phyloP scores from a whole-genome alignment of 2,113 vertebrate species.

The Colaptes auratus region DNA sequence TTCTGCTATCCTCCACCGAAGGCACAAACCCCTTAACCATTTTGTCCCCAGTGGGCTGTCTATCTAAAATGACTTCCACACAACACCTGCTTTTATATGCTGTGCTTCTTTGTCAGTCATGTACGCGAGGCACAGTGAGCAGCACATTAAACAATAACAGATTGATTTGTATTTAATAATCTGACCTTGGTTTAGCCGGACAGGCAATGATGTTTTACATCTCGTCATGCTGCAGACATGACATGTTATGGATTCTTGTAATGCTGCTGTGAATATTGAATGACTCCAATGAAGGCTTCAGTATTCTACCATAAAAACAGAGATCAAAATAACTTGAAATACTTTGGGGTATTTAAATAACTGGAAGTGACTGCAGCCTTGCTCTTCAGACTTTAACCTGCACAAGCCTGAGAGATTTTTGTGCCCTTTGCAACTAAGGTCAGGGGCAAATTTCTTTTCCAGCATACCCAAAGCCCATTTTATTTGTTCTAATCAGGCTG shows the following conservation, averaged over 20 bases:
- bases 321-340: conserved; percentile 21
- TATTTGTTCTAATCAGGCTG: conserved; percentile 51
- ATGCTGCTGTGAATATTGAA: conserved; percentile 3
- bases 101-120: neutral
- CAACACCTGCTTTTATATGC: neutral
- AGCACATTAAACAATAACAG: conserved; percentile 17
- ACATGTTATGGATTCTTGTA: conserved; percentile 15
- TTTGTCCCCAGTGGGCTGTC: neutral
- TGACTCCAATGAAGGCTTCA: neutral
- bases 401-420: neutral
- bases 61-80: neutral
- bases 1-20: neutral
- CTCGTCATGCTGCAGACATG: neutral
- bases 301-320: neutral
- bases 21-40: neutral
- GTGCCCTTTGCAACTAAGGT: neutral
- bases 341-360: neutral
- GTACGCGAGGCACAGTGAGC: neutral
- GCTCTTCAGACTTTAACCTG: conserved; percentile 4
- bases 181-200: conserved; percentile 38
- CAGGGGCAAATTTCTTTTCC: conserved; percentile 7
- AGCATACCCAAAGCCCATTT: neutral
- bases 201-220: conserved; percentile 23
- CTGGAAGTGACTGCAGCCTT: neutral
- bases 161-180: conserved; percentile 61